phyloP scores from a whole-genome alignment of 2,797 vertebrate genomes.

The Enteromius afrohamiltoni region DNA sequence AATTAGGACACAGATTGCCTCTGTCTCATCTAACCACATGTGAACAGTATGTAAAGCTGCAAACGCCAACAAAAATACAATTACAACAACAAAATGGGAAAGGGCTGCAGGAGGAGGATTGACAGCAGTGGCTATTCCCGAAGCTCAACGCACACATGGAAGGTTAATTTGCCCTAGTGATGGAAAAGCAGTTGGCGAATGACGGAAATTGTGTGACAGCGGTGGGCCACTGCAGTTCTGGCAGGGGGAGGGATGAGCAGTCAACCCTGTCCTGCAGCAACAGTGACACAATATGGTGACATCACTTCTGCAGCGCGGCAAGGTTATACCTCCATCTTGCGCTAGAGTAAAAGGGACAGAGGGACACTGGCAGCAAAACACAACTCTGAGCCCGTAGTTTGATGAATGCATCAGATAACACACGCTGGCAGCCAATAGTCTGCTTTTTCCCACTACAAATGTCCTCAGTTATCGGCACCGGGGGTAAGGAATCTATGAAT shows the following conservation, averaged over 20 bases:
- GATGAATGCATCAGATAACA: conserved; percentile 79
- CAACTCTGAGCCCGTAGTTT: conserved; percentile 57
- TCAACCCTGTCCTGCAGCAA: conserved; percentile 71
- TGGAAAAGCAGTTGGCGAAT: conserved; percentile 35
- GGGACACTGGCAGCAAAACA: conserved; percentile 31
- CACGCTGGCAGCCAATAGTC: conserved; percentile 77
- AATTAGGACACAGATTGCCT: conserved; percentile 31
- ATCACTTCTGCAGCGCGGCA: conserved; percentile 66
- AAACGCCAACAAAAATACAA: conserved; percentile 12
- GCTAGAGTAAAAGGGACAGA: conserved; percentile 41
- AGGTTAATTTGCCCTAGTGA: conserved; percentile 45
- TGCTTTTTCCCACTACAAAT: conserved; percentile 71
- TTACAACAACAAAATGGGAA: conserved; percentile 24
- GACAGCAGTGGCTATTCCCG: conserved; percentile 18
- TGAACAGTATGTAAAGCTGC: not conserved
- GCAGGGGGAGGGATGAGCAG: conserved; percentile 7
- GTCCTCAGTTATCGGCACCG: conserved; percentile 23
- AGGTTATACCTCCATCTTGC: conserved; percentile 75
- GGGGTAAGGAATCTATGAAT: conserved; percentile 65
- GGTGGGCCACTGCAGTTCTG: conserved; percentile 47
- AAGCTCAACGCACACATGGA: conserved; percentile 28
- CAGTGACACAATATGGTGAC: conserved; percentile 73
- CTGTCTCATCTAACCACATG: conserved; percentile 27
- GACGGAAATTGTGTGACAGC: conserved; percentile 29
- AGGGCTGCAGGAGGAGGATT: not conserved